phyloP scores from a whole-genome alignment of 2,888 invertebrate genomes.

The Halictus ligatus region DNA sequence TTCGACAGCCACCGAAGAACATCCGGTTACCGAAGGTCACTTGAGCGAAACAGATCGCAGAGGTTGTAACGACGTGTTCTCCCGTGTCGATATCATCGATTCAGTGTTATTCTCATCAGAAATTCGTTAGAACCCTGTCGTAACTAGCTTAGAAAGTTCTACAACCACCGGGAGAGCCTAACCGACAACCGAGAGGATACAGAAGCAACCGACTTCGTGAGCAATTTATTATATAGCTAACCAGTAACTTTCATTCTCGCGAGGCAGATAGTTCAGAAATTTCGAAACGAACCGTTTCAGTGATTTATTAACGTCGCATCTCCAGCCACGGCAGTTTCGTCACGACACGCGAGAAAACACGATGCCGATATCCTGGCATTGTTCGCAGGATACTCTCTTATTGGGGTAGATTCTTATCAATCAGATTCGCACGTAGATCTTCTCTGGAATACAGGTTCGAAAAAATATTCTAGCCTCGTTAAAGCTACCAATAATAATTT shows the following conservation, averaged over 20 bases:
- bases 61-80: not conserved
- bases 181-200: constrained; percentile 31
- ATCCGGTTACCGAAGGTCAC: not conserved
- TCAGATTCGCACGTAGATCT: not conserved
- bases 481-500: too few relatives aligned
- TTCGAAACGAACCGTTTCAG: constrained; percentile 60
- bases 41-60: not conserved
- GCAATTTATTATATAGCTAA: constrained; percentile 54
- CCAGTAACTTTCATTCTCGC: constrained; percentile 63
- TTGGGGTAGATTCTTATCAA: not conserved
- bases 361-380: not conserved
- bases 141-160: constrained; percentile 66
- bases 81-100: constrained; percentile 1
- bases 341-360: constrained; percentile 20
- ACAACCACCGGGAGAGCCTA: not conserved
- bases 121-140: constrained; percentile 23
- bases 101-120: not conserved
- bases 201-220: constrained; percentile 35
- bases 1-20: not conserved
- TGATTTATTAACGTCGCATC: constrained; percentile 45
- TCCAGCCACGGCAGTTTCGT: constrained; percentile 22
- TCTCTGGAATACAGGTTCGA: not conserved
- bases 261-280: constrained; percentile 52
- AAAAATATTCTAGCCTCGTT: too few relatives aligned
- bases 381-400: not conserved